Base-by-base conservation (phyloP, 2,888 invertebrate genomes). In the Hoplodrina blanda region DNA sequence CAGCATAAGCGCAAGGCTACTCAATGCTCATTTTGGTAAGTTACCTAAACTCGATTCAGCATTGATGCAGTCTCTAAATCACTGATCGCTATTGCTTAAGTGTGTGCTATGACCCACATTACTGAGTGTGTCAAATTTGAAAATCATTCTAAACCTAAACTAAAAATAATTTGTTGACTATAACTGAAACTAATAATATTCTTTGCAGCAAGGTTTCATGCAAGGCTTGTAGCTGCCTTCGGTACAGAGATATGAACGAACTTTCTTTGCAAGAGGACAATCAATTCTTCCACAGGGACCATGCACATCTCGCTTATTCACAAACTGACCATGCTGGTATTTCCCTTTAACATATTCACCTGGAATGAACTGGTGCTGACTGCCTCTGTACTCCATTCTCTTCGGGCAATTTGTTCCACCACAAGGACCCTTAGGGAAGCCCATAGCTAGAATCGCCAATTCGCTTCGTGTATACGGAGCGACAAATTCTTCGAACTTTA, bases 391-490 rank as follows among this genome's bases (percentile, higher is more conserved):
- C 0, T 96, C 95, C 95, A 96, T 94, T 73, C 96, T 87, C 74
- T 93, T 94, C 2, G 89, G 91, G 83, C 96, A 96, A 61, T 96
- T 96, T 0, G 94, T 95, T n/a, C 96, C 96, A 66, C 95, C 95
- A 81, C 96, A 96, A 4, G 95, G 95, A 0, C 96, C 96, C 84
- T 95, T 96, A 2, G 96, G 96, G 67, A 96, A 96, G 55, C 96
- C 96, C 96, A 96, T 96, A 0, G 96, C 86, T n/a, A 96, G 86
- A 66, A 96, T 96, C 0, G 93, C 91, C 8, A 96, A 82, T 78
- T 96, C 96, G 64, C 93, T 94, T 1, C 79, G 56, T 37, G 95
- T 94, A 71, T 89, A 96, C 2, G 96, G 95, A 60, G 95, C 95
- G 2, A 92, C 91, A 76, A 88, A 96, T 0, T 95, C 95, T 73